Evolutionary conservation across 2,797 vertebrate species (phyloP), one percentile per base, ranked within the genome.

Genomic region (Chelidonichthys spinosus): DNA sequence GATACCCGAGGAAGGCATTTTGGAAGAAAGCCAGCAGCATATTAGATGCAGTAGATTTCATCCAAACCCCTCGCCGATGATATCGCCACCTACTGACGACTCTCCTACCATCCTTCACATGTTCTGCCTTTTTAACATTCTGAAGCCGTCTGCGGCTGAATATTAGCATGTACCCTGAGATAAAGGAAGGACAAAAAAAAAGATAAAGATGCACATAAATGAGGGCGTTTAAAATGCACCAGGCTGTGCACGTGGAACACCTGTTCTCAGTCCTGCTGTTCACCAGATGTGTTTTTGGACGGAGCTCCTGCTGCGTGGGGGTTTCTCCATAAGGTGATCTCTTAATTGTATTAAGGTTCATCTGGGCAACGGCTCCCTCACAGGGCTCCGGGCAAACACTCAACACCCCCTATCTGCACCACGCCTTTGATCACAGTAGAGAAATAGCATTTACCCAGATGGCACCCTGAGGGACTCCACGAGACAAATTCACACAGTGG

Each of bases 381-480:
- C 25, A 36, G 49, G 25, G 71, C 82, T 79, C 36, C 14, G 71
- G 71, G 81, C 62, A 47, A 78, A 78, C 72, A 62, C 54, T 87
- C 67, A 56, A 66, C 25, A 25, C 62, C 39, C 58, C 33, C 52
- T 59, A 63, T 77, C 73, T 55, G 59, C 40, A 37, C 1, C 40
- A 37, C 1, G 4, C 44, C 73, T 87, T 84, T 76, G 84, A 88
- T 90, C 82, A 88, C 72, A 81, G 81, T 64, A 69, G 78, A 76
- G 78, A 85, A 89, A 90, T 65, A 79, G 69, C 73, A 81, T 89
- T 25, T 88, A 89, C 37, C 80, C 74, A 82, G 72, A 84, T 75
- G 77, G 79, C 47, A 55, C 85, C 85, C 82, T 65, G 55, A 74
- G 87, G 85, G 76, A 79, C 72, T 54, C 63, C 52, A 68, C 9